Evolutionary conservation across 2,888 invertebrate species (phyloP).

Genomic region (Drosophila phalerata): DNA sequence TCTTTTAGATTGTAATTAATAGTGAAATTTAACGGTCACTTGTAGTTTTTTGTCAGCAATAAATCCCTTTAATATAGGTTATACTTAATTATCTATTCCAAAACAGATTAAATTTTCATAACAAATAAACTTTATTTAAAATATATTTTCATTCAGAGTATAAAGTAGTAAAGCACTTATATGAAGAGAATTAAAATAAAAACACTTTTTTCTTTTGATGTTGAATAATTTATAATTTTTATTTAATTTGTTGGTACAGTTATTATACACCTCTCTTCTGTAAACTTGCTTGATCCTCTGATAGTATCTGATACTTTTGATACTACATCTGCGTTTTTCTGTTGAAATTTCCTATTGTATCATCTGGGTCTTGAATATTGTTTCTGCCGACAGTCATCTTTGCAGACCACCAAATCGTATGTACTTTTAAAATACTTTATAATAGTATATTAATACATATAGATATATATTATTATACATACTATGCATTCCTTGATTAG

Average conservation of each 20-base stretch:
- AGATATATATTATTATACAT: neutral
- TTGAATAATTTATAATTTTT: neutral
- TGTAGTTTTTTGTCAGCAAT: too few species aligned
- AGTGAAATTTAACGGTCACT: too few species aligned
- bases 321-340: neutral
- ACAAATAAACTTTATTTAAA: too few species aligned
- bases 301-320: neutral
- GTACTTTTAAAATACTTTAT: neutral
- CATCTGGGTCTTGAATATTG: neutral
- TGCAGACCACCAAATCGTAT: neutral
- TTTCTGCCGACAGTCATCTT: neutral
- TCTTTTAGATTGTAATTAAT: too few species aligned
- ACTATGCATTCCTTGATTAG: neutral
- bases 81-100: too few species aligned
- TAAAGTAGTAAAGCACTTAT: too few species aligned
- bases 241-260: neutral
- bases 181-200: too few species aligned
- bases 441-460: neutral
- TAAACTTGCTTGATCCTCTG: neutral
- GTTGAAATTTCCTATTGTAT: neutral
- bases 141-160: too few species aligned
- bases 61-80: too few species aligned
- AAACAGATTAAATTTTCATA: too few species aligned
- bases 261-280: neutral
- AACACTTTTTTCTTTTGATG: neutral